Conservation (phyloP, 2,888 invertebrate genomes). For the Timandra comae region DNA sequence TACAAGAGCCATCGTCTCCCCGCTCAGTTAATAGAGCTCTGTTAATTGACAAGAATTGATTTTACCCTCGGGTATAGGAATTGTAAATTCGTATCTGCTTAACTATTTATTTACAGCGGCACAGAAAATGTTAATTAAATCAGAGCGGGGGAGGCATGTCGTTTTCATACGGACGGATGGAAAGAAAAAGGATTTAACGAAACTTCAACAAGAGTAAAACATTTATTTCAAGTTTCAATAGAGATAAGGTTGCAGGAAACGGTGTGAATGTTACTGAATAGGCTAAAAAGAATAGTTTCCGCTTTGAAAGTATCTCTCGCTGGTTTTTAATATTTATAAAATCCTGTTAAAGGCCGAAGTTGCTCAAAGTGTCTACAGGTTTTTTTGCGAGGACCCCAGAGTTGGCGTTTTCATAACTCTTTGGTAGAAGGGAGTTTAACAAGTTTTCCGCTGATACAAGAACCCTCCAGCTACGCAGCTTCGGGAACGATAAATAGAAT, state of each 20-base stretch:
- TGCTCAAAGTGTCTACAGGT: constrained; percentile 49
- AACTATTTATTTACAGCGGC: no score
- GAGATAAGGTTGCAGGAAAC: constrained; percentile 28
- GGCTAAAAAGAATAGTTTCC: constrained; percentile 47
- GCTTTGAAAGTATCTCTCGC: constrained; percentile 42
- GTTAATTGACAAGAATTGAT: constrained; percentile 47
- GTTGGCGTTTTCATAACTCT: constrained; percentile 69
- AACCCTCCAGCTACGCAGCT: constrained; percentile 27
- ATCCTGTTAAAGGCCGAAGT: constrained; percentile 55
- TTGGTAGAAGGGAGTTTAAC: constrained; percentile 57
- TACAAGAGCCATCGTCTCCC: constrained; percentile 42
- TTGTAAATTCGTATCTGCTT: constrained; percentile 13
- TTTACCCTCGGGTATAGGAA: constrained; percentile 25
- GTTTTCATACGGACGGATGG: no score
- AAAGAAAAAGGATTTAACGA: not conserved
- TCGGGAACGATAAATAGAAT: constrained; percentile 33
- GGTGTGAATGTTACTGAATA: constrained; percentile 42
- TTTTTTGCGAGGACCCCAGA: constrained; percentile 53
- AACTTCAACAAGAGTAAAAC: constrained; percentile 8
- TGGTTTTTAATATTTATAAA: constrained; percentile 65
- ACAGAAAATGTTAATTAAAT: not conserved
- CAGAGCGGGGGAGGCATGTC: no score
- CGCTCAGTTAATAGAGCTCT: constrained; percentile 42
- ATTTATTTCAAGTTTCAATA: constrained; percentile 19
- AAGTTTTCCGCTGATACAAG: constrained; percentile 62